Conservation (phyloP, 2,797 vertebrate genomes). For the Acridotheres tristis region DNA sequence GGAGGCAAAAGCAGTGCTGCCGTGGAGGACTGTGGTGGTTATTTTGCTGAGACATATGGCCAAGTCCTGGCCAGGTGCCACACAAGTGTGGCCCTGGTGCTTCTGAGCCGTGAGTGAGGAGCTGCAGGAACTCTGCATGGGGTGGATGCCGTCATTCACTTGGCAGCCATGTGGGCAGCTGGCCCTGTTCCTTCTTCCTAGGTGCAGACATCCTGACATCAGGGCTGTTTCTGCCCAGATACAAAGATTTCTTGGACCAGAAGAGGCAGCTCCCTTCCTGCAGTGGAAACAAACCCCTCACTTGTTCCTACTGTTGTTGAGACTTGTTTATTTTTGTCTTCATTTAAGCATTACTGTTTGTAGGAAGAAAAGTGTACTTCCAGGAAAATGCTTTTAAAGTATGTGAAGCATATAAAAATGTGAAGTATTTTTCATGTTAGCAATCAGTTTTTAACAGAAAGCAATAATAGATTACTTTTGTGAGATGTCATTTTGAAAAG, state of each 20-base stretch:
- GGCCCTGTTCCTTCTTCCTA: background rate
- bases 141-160: fast-evolving
- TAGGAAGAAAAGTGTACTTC: background rate
- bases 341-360: background rate
- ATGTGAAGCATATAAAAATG: background rate
- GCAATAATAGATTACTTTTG: background rate
- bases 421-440: background rate
- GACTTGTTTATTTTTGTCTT: background rate
- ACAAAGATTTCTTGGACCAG: background rate
- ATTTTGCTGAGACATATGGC: background rate
- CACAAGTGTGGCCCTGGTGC: fast-evolving
- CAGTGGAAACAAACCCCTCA: background rate
- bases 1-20: background rate
- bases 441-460: background rate
- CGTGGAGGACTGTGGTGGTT: background rate
- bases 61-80: background rate
- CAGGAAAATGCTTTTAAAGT: background rate
- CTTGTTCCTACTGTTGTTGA: background rate
- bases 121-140: background rate
- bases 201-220: background rate
- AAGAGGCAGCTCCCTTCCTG: background rate
- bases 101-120: background rate
- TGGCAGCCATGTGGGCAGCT: background rate
- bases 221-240: background rate
- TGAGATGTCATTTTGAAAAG: background rate